phyloP scores from a whole-genome alignment of 2,113 vertebrate genomes.

The Lontra canadensis region DNA sequence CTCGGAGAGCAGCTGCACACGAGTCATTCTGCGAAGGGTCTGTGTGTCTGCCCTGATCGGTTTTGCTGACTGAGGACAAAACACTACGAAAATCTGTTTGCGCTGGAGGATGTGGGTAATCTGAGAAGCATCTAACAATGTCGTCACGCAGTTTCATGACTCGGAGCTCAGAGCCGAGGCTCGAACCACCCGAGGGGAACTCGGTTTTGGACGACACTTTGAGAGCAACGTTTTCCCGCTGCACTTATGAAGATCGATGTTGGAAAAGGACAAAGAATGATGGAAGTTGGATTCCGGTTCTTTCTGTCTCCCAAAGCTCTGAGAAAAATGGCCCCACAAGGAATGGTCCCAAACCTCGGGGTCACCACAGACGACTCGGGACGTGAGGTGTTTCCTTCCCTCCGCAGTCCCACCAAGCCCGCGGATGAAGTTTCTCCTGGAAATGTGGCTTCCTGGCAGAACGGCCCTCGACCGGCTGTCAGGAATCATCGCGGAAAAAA shows the following conservation, averaged over 20 bases:
- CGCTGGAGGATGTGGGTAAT: rapidly evolving
- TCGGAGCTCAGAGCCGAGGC: background rate
- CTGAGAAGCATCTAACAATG: rapidly evolving
- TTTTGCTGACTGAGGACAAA: background rate
- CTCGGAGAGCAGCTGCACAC: background rate
- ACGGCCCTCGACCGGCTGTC: rapidly evolving
- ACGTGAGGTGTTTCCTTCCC: no score
- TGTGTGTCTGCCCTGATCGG: rapidly evolving
- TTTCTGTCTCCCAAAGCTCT: background rate
- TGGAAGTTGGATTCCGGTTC: no score
- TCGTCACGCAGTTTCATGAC: rapidly evolving
- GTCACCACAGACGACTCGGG: background rate
- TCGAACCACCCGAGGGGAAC: no score
- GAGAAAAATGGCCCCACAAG: background rate
- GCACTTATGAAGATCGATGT: background rate
- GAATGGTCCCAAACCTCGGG: rapidly evolving
- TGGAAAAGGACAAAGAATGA: background rate
- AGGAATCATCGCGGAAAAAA: background rate
- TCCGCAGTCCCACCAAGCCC: no score
- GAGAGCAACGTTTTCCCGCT: background rate
- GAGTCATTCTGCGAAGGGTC: background rate
- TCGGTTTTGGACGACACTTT: background rate
- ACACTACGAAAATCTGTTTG: no score
- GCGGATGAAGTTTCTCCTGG: no score
- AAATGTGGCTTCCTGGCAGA: background rate